phyloP scores from a whole-genome alignment of 2,113 vertebrate genomes.

The Rhadina sibilatrix region DNA sequence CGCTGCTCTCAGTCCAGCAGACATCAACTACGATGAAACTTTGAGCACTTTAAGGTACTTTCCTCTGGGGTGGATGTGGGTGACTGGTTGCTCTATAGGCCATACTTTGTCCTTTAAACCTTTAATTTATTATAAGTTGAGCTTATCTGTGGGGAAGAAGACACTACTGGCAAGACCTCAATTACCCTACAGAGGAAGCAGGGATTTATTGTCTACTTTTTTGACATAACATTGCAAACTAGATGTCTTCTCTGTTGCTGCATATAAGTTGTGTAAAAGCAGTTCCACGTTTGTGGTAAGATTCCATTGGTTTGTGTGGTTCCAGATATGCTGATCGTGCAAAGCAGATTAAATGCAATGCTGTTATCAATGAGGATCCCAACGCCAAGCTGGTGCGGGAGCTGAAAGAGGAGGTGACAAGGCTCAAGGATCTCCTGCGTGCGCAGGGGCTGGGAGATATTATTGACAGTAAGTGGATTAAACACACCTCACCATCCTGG shows the following conservation, averaged over 20 bases:
- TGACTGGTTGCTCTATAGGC: background rate
- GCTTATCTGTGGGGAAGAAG: background rate
- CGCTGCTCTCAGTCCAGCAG: conserved; percentile 96
- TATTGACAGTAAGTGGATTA: conserved; percentile 91
- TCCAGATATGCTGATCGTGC: conserved; percentile 93
- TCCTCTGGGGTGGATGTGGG: background rate
- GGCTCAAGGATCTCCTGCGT: conserved; percentile 93
- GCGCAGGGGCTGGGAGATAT: conserved; percentile 97
- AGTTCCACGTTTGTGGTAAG: fast-evolving
- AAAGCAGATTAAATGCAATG: conserved; percentile 98
- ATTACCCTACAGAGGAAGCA: background rate
- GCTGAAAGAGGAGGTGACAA: conserved; percentile 93
- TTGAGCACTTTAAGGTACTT: conserved; percentile 94
- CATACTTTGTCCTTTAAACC: background rate
- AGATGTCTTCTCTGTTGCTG: background rate
- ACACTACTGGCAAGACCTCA: background rate
- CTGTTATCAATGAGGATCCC: conserved; percentile 97
- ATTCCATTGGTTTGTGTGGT: background rate
- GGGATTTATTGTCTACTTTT: background rate
- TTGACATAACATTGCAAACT: background rate
- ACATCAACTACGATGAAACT: conserved; percentile 99
- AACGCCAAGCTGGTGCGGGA: conserved; percentile 96
- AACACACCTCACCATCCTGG: background rate
- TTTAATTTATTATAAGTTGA: background rate
- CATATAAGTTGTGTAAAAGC: fast-evolving